Evolutionary conservation across 2,888 invertebrate species (phyloP).

Genomic region (Synergus gifuensis): DNA sequence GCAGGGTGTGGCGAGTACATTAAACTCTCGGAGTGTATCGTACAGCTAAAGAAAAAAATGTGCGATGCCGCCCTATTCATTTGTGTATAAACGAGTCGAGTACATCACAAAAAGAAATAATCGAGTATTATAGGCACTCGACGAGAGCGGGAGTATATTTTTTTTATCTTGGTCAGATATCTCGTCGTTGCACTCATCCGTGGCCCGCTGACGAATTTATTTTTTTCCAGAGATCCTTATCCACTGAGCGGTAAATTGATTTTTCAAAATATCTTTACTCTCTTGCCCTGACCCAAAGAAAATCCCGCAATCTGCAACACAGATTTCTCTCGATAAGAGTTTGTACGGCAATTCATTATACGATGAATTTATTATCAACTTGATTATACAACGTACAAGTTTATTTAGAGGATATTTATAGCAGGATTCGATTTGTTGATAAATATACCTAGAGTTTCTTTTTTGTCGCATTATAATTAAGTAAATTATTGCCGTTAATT

Average conservation of each 20-base stretch:
- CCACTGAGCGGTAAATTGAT: constrained; percentile 28
- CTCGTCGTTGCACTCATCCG: background rate
- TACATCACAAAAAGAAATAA: constrained; percentile 45
- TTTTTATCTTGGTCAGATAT: constrained; percentile 16
- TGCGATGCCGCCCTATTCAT: constrained; percentile 6
- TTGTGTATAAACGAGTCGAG: constrained; percentile 42
- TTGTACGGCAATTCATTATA: constrained; percentile 17
- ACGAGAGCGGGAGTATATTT: constrained; percentile 13
- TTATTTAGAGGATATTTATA: background rate
- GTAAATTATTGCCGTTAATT: constrained; percentile 16
- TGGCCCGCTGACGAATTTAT: constrained; percentile 12
- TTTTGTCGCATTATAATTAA: background rate
- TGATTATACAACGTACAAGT: constrained; percentile 2
- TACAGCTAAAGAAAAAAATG: constrained; percentile 37
- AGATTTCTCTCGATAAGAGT: constrained; percentile 4
- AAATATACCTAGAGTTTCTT: constrained; percentile 2
- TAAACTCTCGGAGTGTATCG: constrained; percentile 60
- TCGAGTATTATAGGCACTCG: constrained; percentile 13
- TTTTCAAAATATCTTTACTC: background rate
- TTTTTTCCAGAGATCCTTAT: constrained; percentile 10
- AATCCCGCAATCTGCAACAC: background rate
- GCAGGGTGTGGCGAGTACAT: constrained; percentile 69
- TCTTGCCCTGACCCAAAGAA: constrained; percentile 6
- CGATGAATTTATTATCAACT: constrained; percentile 18
- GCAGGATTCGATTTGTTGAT: constrained; percentile 3